Conservation (phyloP, 2,888 invertebrate species). For the Drosophila subsilvestris region DNA sequence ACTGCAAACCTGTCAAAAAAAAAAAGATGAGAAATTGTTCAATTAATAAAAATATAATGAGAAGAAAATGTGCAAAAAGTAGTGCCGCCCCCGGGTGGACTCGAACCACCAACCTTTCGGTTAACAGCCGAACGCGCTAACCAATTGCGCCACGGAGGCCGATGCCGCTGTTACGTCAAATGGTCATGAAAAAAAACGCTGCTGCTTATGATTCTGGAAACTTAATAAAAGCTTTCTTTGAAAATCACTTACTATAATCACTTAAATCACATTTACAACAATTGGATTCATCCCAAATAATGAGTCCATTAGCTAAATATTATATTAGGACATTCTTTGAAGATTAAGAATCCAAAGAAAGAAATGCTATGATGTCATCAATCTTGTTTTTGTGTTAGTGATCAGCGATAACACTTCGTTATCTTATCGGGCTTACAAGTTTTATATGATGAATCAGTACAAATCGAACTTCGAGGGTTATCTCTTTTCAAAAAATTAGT, state of each 20-base stretch:
- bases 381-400: too few relatives aligned
- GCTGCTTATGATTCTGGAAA: background rate
- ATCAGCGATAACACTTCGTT: background rate
- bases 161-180: constrained; percentile 88
- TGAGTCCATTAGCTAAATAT: too few relatives aligned
- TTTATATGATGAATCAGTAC: background rate
- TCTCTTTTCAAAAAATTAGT: background rate
- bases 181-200: background rate
- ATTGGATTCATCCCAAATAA: too few relatives aligned
- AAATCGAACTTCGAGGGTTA: too few relatives aligned
- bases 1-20: constrained; percentile 1
- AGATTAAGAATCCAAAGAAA: too few relatives aligned
- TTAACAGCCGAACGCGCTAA: constrained; percentile 99
- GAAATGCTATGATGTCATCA: too few relatives aligned
- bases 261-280: too few relatives aligned
- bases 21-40: background rate
- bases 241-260: too few relatives aligned
- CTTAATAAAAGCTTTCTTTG: too few relatives aligned
- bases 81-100: constrained; percentile 94
- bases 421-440: background rate
- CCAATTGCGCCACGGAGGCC: constrained; percentile 95
- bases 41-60: background rate
- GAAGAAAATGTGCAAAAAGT: background rate
- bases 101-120: constrained; percentile 99
- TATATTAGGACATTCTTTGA: too few relatives aligned